These are phyloP conservation scores for Chloropsis hardwickii DNA, from an alignment of 2,113 vertebrate genomes.

Conservation along the genomic window DNA sequence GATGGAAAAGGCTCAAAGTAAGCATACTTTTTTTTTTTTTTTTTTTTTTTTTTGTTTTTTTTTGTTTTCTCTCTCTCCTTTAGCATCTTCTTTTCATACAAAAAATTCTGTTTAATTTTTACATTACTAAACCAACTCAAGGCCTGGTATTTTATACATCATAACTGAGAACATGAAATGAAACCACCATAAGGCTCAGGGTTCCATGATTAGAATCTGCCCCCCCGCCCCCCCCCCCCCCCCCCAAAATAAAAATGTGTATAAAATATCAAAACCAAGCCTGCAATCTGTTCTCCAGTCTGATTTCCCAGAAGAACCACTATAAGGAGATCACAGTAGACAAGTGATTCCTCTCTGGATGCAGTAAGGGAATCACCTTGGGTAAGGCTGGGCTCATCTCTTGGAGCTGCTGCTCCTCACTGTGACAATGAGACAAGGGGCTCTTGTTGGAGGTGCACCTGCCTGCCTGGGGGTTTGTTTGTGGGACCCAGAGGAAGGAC, in stretches of 20 bases:
- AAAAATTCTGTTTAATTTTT: background rate
- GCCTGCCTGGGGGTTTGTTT: background rate
- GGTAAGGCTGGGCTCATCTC: too few species aligned
- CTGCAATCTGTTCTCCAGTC: background rate
- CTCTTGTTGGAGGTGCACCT: background rate
- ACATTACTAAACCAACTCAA: background rate
- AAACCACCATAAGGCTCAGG: background rate
- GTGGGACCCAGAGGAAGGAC: background rate
- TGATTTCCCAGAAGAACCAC: background rate
- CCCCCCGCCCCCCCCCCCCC: rapidly evolving
- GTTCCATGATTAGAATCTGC: background rate
- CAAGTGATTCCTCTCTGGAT: background rate
- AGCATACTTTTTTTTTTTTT: background rate
- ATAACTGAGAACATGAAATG: background rate
- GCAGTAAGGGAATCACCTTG: background rate
- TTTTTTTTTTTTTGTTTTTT: background rate
- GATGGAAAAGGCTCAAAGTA: background rate
- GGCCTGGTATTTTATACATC: background rate
- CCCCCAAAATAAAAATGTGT: background rate
- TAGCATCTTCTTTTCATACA: background rate
- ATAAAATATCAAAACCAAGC: background rate
- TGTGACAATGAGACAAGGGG: background rate
- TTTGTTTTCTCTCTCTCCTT: background rate
- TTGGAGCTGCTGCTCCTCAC: background rate
- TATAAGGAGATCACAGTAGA: background rate